Evolutionary conservation across 2,113 vertebrate species (phyloP).

Genomic region (Larimichthys polyactis): DNA sequence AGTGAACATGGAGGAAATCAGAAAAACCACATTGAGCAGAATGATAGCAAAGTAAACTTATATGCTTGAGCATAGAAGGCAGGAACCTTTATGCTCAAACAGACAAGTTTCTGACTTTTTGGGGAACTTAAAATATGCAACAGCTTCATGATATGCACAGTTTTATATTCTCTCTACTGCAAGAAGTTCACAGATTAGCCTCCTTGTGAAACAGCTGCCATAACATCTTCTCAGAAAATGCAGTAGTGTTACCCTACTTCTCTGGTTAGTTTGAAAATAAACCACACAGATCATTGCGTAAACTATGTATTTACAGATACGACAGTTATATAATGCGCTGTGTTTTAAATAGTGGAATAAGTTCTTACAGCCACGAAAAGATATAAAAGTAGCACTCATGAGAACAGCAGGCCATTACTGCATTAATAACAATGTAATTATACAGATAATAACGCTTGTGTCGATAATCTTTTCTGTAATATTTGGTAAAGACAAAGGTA

Average conservation of each 20-base stretch:
- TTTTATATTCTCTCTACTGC: background rate
- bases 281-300: background rate
- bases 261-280: background rate
- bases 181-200: background rate
- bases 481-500: background rate
- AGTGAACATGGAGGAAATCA: conserved; percentile 48
- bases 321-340: background rate
- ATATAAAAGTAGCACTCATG: background rate
- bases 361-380: background rate
- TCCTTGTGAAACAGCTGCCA: background rate
- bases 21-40: conserved; percentile 31
- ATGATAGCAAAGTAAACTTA: too few relatives aligned
- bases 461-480: background rate
- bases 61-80: background rate
- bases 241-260: background rate
- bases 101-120: background rate
- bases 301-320: background rate
- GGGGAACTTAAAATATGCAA: background rate
- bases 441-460: background rate
- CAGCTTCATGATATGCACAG: background rate
- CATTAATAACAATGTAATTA: background rate
- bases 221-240: background rate
- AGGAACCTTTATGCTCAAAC: background rate
- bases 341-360: background rate
- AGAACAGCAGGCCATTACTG: background rate